Base-by-base conservation (phyloP, 2,888 invertebrate genomes). In the Melieria picta region DNA sequence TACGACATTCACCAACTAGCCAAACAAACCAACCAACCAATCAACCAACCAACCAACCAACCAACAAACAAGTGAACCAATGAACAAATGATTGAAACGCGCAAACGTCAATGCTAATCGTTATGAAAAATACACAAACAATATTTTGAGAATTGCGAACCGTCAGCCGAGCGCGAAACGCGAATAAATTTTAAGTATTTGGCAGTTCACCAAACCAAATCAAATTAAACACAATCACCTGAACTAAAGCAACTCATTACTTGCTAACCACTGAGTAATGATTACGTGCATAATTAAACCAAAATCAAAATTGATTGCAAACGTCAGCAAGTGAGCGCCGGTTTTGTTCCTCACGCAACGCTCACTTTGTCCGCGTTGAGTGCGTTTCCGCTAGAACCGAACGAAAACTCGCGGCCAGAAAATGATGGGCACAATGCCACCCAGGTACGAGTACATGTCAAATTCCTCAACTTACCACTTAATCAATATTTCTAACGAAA, bases 371-470 rank as follows among this genome's bases (percentile, higher is more conserved):
- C 30, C 30, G 30, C 30, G 30, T 30, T 30, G 30, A 30, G 30
- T 30, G 30, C 30, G 30, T 30, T 30, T 30, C 30, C 30, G 30
- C 30, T 30, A 30, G 30, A 30, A 30, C 30, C 30, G 30, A 30
- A 70, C 75, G 72, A 78, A 77, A 78, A 77, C 79, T 79, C 76
- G 76, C 83, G 79, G 81, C 85, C 87, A 85, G 85, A 87, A 87
- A 87, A 86, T 87, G 87, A 86, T 87, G 87, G 87, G 85, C 85
- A 86, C 87, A 84, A 87, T 87, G 87, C 87, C 87, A 82, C 87
- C 87, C 86, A 87, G 87, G 87, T 87, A 87, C 82, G 83, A 83
- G 82, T 82, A 62, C 13, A 42, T 9, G 45, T 30, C 46, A 62
- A 13, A 47, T 48, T 62, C 11, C 6, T 52, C 13, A n/a, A 45